Base-by-base conservation (phyloP, 1,140 invertebrate genomes). In the Micrasema minimum region DNA sequence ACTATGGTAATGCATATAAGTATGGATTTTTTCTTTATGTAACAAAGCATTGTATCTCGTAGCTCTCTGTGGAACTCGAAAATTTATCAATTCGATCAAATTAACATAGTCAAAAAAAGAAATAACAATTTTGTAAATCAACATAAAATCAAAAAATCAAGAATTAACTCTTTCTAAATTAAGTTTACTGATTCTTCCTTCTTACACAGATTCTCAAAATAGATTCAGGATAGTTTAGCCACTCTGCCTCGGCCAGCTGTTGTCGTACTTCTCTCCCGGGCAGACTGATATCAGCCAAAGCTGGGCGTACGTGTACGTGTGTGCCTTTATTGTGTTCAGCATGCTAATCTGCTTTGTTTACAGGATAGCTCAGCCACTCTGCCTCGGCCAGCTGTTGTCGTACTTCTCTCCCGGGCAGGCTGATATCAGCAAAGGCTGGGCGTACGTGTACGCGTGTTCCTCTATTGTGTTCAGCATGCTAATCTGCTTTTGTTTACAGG, bases 151-250 rank as follows among this genome's bases (percentile, higher is more conserved):
- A n/a, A n/a, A n/a, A n/a, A n/a, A n/a, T n/a, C n/a, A n/a, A n/a
- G n/a, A n/a, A n/a, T n/a, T n/a, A n/a, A n/a, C n/a, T n/a, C n/a
- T n/a, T n/a, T n/a, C n/a, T n/a, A n/a, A n/a, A n/a, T n/a, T n/a
- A n/a, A n/a, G n/a, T n/a, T n/a, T n/a, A n/a, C n/a, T n/a, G n/a
- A n/a, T n/a, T n/a, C n/a, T n/a, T n/a, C n/a, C n/a, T n/a, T n/a
- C n/a, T n/a, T n/a, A n/a, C n/a, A n/a, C n/a, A n/a, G n/a, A n/a
- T n/a, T n/a, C n/a, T n/a, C n/a, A n/a, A n/a, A n/a, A n/a, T n/a
- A n/a, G n/a, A n/a, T n/a, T n/a, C 12, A 93, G 92, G 80, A 85
- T 91, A 37, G 79, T 86, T 18, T 90, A 91, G 77, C 92, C 92
- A 2, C 72, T 92, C 69, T 90, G 89, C 67, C 81, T 94, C 0